These are phyloP conservation scores for Apamea crenata DNA, from an alignment of 2,888 invertebrate genomes.

Conservation along the genomic window DNA sequence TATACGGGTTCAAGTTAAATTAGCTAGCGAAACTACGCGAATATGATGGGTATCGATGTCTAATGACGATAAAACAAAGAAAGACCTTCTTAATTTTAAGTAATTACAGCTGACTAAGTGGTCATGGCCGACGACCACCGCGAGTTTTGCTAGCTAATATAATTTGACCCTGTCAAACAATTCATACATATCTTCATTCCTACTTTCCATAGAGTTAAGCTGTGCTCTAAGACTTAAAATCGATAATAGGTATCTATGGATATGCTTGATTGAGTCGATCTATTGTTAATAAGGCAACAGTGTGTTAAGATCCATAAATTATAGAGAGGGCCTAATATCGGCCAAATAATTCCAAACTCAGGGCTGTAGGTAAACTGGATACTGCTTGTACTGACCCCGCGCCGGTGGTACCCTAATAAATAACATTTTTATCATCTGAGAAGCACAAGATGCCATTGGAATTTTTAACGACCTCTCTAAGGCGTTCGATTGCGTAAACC, in stretches of 20 bases:
- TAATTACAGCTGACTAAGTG: not conserved
- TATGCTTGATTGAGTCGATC: slow-evolving; percentile 12
- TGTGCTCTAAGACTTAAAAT: slow-evolving; percentile 33
- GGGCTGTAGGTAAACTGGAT: too few species aligned
- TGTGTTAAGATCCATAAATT: not conserved
- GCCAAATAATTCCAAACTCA: not conserved
- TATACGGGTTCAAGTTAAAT: not conserved
- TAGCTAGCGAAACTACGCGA: not conserved
- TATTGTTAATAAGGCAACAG: not conserved
- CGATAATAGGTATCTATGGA: slow-evolving; percentile 9
- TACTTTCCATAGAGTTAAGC: slow-evolving; percentile 13
- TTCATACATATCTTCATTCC: slow-evolving; percentile 35
- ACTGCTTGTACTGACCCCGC: not conserved
- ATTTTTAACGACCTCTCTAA: not conserved
- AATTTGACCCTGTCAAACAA: slow-evolving; percentile 13
- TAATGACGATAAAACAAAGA: not conserved
- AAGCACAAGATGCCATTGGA: not conserved
- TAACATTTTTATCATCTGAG: not conserved
- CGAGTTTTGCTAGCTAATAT: not conserved
- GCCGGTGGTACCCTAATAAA: not conserved
- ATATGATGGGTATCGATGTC: not conserved
- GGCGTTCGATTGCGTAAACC: not conserved
- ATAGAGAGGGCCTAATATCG: not conserved
- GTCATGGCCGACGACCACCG: not conserved
- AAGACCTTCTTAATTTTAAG: not conserved